phyloP scores from a whole-genome alignment of 2,888 invertebrate genomes.

The Mythimna lalbum region DNA sequence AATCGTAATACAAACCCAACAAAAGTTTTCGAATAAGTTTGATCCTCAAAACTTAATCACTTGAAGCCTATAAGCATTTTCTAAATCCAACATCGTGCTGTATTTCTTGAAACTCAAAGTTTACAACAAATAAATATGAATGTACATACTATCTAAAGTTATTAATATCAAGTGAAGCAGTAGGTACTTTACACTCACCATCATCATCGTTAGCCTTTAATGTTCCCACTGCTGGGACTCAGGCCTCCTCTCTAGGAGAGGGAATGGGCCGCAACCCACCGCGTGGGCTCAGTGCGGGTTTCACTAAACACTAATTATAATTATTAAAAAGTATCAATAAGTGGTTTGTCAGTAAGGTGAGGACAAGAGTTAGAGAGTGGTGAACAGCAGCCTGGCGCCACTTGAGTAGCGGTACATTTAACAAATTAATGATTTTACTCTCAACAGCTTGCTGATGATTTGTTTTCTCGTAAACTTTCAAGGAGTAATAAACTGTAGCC shows the following conservation, averaged over 20 bases:
- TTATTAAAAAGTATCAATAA: constrained; percentile 5
- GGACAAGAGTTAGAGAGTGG: constrained; percentile 17
- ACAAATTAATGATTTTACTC: constrained; percentile 37
- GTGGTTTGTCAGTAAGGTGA: constrained; percentile 18
- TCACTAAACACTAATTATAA: no score
- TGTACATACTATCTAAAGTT: background rate
- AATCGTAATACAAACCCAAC: no score
- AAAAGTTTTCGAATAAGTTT: no score
- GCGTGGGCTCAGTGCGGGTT: no score
- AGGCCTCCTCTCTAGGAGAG: no score
- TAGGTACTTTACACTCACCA: background rate
- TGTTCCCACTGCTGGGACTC: no score
- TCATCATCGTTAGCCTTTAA: no score
- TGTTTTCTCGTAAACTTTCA: constrained; percentile 28
- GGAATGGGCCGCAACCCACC: no score
- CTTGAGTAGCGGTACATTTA: constrained; percentile 31
- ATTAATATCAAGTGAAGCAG: no score
- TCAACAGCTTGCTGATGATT: constrained; percentile 21
- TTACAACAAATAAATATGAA: background rate
- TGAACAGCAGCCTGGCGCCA: constrained; percentile 23
- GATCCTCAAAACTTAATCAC: background rate
- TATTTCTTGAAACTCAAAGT: background rate
- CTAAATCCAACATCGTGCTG: background rate
- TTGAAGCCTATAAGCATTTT: background rate
- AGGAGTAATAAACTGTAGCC: constrained; percentile 15